Evolutionary conservation across 2,113 vertebrate genomes (phyloP).

Genomic region (Lates calcarifer): DNA sequence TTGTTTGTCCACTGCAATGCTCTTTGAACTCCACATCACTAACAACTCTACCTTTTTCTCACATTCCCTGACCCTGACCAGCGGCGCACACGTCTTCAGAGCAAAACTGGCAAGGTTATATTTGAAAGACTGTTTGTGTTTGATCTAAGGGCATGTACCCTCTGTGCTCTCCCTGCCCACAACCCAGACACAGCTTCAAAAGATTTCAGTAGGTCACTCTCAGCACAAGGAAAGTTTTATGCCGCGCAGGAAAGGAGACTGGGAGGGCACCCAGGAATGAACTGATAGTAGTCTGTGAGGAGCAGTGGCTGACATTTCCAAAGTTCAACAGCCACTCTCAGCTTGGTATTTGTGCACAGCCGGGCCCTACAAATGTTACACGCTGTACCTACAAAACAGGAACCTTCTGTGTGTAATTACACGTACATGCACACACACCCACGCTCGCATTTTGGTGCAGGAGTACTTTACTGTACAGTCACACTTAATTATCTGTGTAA

Average conservation of each 20-base stretch:
- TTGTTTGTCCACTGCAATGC: too few relatives aligned
- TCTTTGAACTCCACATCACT: neutral
- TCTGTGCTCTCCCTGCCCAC: conserved; percentile 18
- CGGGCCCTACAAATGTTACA: conserved; percentile 73
- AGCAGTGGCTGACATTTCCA: conserved; percentile 78
- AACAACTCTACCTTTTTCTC: conserved; percentile 19
- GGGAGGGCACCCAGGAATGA: conserved; percentile 60
- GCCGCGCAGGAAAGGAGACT: conserved; percentile 40
- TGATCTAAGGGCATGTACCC: conserved; percentile 49
- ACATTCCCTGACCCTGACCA: neutral
- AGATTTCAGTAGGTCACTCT: conserved; percentile 65
- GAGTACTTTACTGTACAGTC: neutral
- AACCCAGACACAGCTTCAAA: conserved; percentile 65
- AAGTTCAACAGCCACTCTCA: conserved; percentile 82
- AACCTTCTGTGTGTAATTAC: conserved; percentile 37
- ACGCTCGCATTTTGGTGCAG: neutral
- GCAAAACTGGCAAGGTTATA: conserved; percentile 21
- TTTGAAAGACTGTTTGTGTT: conserved; percentile 40
- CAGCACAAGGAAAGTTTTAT: conserved; percentile 63
- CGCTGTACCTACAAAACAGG: conserved; percentile 64
- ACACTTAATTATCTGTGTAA: conserved; percentile 10
- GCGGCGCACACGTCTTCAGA: conserved; percentile 26
- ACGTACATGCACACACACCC: conserved; percentile 12
- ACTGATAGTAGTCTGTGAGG: conserved; percentile 63
- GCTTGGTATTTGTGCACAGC: conserved; percentile 79